A percentile compares a stretch with the other conserved stretches of the same genome.
Evolutionary conservation across 2,888 invertebrate genomes (phyloP).

Genomic region (Noctuana brunneofusca): DNA sequence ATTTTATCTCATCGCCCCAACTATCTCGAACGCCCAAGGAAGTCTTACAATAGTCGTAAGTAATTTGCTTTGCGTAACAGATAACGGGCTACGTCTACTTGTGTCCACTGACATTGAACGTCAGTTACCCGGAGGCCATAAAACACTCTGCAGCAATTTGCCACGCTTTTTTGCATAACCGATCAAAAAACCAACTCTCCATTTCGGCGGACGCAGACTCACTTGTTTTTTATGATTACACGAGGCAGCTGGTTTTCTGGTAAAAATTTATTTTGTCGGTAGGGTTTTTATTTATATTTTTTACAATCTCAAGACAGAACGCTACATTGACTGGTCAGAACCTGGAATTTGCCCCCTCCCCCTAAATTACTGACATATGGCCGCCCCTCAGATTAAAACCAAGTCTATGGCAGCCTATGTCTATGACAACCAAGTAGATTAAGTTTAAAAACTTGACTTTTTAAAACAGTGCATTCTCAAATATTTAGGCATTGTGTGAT

Average conservation of each 20-base stretch:
- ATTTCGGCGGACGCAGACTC: constrained; percentile 36
- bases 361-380: too few relatives aligned
- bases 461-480: constrained; percentile 20
- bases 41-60: constrained; percentile 34
- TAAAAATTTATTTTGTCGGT: constrained; percentile 11
- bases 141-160: constrained; percentile 23
- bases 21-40: constrained; percentile 36
- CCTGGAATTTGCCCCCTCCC: too few relatives aligned
- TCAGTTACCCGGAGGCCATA: constrained; percentile 28
- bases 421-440: background rate
- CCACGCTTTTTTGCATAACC: constrained; percentile 23
- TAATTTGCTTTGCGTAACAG: constrained; percentile 41
- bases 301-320: too few relatives aligned
- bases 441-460: constrained; percentile 1
- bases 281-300: background rate
- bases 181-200: constrained; percentile 40
- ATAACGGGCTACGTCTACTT: constrained; percentile 33
- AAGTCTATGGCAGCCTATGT: too few relatives aligned
- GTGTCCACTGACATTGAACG: constrained; percentile 38
- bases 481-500: constrained; percentile 27
- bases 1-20: constrained; percentile 27
- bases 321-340: too few relatives aligned
- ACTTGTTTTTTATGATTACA: constrained; percentile 29
- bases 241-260: constrained; percentile 19
- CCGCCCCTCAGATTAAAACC: too few relatives aligned